Conservation (phyloP, 2,888 invertebrate genomes). For the Synergus japonicus region DNA sequence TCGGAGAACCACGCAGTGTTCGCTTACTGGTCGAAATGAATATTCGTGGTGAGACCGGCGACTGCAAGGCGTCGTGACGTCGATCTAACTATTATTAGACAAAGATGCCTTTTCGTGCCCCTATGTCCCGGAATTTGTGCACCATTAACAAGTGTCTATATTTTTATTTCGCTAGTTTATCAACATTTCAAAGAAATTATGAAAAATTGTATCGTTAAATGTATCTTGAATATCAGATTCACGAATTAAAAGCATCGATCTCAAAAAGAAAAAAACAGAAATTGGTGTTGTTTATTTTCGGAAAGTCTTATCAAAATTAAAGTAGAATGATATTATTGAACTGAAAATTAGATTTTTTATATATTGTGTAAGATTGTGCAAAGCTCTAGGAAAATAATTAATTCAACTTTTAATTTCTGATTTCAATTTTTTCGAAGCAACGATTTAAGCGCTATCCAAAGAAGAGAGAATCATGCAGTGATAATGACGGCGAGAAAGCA, state of each 20-base stretch:
- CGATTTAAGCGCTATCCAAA: constrained; percentile 29
- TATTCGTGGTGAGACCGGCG: constrained; percentile 65
- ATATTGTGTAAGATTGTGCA: not conserved
- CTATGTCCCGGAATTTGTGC: constrained; percentile 64
- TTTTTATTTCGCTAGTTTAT: constrained; percentile 12
- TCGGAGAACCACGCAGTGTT: constrained; percentile 55
- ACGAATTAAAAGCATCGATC: not conserved
- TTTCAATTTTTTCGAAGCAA: not conserved
- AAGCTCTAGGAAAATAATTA: not conserved
- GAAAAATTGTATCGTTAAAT: not conserved
- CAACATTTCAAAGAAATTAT: not conserved
- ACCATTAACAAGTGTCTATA: constrained; percentile 23
- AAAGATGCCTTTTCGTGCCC: constrained; percentile 64
- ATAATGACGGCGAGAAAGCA: constrained; percentile 57
- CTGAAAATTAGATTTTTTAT: not conserved
- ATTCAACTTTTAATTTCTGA: not conserved
- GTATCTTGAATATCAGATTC: not conserved
- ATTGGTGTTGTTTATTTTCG: not conserved
- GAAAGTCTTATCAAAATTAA: not conserved
- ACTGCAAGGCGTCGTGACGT: constrained; percentile 56
- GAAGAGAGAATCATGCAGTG: constrained; percentile 61
- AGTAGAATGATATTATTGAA: not conserved
- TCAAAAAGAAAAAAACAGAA: not conserved
- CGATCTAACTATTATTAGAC: constrained; percentile 72
- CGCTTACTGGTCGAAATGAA: constrained; percentile 68